These are phyloP conservation scores for Tauraco hartlaubi DNA, from an alignment of 2,797 vertebrate genomes.

Conservation along the genomic window DNA sequence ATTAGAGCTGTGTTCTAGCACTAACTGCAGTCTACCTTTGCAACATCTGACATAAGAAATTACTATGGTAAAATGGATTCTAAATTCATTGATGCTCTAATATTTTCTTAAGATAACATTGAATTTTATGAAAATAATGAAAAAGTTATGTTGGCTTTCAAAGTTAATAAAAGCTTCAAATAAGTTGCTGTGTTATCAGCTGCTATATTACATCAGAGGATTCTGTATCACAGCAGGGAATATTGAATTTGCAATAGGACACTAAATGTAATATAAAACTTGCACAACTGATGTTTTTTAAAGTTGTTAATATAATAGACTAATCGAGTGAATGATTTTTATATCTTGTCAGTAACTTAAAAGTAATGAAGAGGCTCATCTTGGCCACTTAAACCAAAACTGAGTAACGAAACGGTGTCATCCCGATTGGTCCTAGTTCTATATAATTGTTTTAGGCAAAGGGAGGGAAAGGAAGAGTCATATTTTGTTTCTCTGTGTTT, in stretches of 20 bases:
- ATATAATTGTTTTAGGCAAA: neutral
- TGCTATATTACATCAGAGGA: conserved; percentile 45
- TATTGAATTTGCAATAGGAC: conserved; percentile 42
- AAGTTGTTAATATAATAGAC: conserved; percentile 13
- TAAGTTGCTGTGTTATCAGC: conserved; percentile 56
- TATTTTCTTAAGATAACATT: conserved; percentile 49
- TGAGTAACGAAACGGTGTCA: neutral
- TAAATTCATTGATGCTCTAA: neutral
- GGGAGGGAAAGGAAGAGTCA: neutral
- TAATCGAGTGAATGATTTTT: neutral
- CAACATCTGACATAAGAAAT: neutral
- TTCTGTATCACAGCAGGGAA: conserved; percentile 30
- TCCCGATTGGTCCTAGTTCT: neutral
- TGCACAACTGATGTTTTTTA: conserved; percentile 6
- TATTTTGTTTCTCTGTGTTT: neutral
- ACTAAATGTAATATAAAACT: conserved; percentile 24
- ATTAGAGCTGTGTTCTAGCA: neutral
- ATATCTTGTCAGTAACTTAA: neutral
- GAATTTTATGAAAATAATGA: conserved; percentile 22
- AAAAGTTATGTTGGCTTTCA: conserved; percentile 43
- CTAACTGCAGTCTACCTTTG: neutral
- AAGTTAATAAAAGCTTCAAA: conserved; percentile 31
- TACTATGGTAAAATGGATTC: conserved; percentile 21
- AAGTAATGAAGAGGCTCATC: neutral
- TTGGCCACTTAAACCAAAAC: neutral